Evolutionary conservation across 2,113 vertebrate genomes (phyloP).

Genomic region (Rhinolophus sinicus): DNA sequence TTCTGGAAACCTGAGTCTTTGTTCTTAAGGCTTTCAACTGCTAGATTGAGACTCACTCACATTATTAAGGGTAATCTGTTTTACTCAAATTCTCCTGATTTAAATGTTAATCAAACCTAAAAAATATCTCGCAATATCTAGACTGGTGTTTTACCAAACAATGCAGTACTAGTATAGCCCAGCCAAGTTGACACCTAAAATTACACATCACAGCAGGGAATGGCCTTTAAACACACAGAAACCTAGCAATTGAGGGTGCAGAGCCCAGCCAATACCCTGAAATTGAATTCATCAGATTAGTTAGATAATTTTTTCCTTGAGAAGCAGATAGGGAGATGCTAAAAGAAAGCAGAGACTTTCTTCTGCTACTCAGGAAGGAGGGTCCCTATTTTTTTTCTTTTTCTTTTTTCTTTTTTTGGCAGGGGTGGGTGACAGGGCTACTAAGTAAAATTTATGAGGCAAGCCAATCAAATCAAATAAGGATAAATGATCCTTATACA

Average conservation of each 20-base stretch:
- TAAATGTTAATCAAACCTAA: background rate
- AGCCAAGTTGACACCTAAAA: background rate
- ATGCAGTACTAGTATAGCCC: background rate
- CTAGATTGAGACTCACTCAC: background rate
- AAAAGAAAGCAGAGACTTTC: background rate
- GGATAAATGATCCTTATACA: background rate
- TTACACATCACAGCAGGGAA: background rate
- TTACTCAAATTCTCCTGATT: background rate
- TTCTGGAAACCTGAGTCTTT: background rate
- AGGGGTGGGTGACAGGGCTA: background rate
- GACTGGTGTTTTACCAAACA: background rate
- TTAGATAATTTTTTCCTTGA: background rate
- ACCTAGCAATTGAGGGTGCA: background rate
- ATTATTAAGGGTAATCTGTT: background rate
- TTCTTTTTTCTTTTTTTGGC: background rate
- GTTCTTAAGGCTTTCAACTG: background rate
- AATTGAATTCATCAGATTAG: background rate
- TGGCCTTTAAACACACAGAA: background rate
- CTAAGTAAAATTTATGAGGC: slow-evolving; percentile 4
- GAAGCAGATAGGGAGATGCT: background rate
- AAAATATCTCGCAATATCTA: background rate
- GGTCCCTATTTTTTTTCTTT: no score
- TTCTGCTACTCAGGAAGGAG: background rate
- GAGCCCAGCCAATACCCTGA: no score
- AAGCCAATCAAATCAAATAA: slow-evolving; percentile 20